Percentiles rank a stretch among this genome's conserved stretches.
phyloP scores from a whole-genome alignment of 1,140 invertebrate genomes.

The Thereuonema tuberculata region DNA sequence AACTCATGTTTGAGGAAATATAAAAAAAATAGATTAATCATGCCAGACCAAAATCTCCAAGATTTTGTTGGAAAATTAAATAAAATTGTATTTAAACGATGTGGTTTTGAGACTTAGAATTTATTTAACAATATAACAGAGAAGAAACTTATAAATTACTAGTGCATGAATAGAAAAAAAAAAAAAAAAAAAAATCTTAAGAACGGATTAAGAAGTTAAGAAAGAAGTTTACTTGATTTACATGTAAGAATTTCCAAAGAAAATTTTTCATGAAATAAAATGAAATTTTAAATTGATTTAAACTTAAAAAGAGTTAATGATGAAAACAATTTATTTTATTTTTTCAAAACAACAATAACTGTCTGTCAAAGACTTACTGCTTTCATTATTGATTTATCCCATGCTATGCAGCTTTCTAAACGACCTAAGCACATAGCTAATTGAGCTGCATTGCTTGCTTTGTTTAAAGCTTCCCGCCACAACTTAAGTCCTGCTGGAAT shows the following conservation, averaged over 20 bases:
- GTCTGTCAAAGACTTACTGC: no score
- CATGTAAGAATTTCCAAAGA: no score
- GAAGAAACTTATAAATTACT: background rate
- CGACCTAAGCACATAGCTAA: slow-evolving; percentile 79
- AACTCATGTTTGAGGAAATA: no score
- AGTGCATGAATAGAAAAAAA: slow-evolving; percentile 6
- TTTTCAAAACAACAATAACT: no score
- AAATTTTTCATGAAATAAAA: no score
- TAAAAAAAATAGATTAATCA: no score
- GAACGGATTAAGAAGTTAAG: no score
- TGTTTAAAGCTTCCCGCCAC: slow-evolving; percentile 75
- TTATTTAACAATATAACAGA: no score
- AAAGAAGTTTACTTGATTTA: background rate
- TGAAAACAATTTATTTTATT: no score
- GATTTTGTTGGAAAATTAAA: background rate
- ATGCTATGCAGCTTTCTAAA: slow-evolving; percentile 80
- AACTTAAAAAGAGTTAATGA: no score
- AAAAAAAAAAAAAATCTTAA: background rate
- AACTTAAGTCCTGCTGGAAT: slow-evolving; percentile 45
- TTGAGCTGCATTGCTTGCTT: slow-evolving; percentile 71
- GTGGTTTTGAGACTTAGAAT: no score
- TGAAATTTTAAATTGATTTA: no score
- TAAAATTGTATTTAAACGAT: slow-evolving; percentile 12
- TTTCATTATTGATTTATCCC: slow-evolving; percentile 99
- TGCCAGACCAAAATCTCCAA: background rate